Evolutionary conservation across 1,140 invertebrate species (phyloP).

Genomic region (Scaptomyza hsui): DNA sequence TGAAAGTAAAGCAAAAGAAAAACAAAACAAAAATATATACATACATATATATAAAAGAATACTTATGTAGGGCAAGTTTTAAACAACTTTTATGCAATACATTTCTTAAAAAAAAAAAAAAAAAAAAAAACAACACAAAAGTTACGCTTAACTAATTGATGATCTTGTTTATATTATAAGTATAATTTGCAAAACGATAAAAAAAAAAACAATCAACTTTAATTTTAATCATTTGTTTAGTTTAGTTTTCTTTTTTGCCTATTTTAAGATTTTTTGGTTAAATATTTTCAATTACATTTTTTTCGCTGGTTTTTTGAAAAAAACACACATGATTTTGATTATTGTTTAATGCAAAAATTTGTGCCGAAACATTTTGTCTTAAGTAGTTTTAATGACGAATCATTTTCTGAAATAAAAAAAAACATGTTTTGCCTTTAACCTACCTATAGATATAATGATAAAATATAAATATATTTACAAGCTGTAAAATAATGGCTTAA

Average conservation of each 20-base stretch:
- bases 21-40: slow-evolving; percentile 20
- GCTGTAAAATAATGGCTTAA: slow-evolving; percentile 72
- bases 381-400: slow-evolving; percentile 35
- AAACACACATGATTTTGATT: slow-evolving; percentile 34
- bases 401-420: slow-evolving; percentile 65
- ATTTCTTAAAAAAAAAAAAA: slow-evolving; percentile 58
- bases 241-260: slow-evolving; percentile 48
- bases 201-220: slow-evolving; percentile 24
- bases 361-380: slow-evolving; percentile 43
- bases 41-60: slow-evolving; percentile 31
- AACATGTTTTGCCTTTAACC: slow-evolving; percentile 54
- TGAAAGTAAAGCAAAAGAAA: slow-evolving; percentile 22
- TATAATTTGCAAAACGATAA: slow-evolving; percentile 32
- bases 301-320: slow-evolving; percentile 57
- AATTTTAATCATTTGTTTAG: slow-evolving; percentile 41
- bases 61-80: slow-evolving; percentile 50
- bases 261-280: slow-evolving; percentile 41
- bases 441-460: slow-evolving; percentile 32
- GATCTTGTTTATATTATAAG: slow-evolving; percentile 63
- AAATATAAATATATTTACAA: slow-evolving; percentile 47
- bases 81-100: slow-evolving; percentile 72
- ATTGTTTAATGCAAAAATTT: slow-evolving; percentile 40
- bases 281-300: slow-evolving; percentile 34
- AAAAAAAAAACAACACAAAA: slow-evolving; percentile 43
- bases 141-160: slow-evolving; percentile 77